Evolutionary conservation across 1,140 invertebrate genomes (phyloP).

Genomic region (Papilio polytes): DNA sequence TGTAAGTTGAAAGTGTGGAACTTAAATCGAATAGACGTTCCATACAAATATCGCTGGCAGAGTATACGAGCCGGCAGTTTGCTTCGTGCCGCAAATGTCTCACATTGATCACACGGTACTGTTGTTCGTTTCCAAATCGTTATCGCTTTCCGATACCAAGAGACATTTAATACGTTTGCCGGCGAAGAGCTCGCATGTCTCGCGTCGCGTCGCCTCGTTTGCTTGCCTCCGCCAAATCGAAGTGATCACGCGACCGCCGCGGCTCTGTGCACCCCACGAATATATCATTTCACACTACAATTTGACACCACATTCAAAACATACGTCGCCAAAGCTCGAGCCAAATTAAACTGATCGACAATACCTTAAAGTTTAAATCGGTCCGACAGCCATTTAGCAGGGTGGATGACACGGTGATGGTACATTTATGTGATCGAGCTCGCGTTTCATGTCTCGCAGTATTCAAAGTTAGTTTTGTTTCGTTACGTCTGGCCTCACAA

Average conservation of each 20-base stretch:
- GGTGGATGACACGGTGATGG: slow-evolving; percentile 54
- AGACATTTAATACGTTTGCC: slow-evolving; percentile 67
- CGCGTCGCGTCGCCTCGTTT: slow-evolving; percentile 52
- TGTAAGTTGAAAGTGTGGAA: neutral
- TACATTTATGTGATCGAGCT: slow-evolving; percentile 67
- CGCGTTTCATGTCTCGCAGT: slow-evolving; percentile 61
- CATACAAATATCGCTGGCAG: neutral
- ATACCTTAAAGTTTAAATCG: slow-evolving; percentile 45
- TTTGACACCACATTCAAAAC: slow-evolving; percentile 67
- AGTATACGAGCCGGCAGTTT: neutral
- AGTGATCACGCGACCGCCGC: slow-evolving; percentile 66
- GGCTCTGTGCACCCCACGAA: slow-evolving; percentile 55
- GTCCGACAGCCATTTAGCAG: neutral
- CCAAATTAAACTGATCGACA: slow-evolving; percentile 49
- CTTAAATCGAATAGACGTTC: neutral
- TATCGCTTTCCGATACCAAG: slow-evolving; percentile 47
- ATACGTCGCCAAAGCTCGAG: slow-evolving; percentile 43
- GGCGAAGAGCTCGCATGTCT: slow-evolving; percentile 60
- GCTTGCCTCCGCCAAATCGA: slow-evolving; percentile 54
- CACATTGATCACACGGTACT: slow-evolving; percentile 38
- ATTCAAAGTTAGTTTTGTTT: slow-evolving; percentile 65
- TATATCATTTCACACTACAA: slow-evolving; percentile 79
- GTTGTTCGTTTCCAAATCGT: slow-evolving; percentile 8
- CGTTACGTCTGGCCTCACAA: slow-evolving; percentile 62
- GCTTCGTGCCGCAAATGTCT: slow-evolving; percentile 24